These are phyloP conservation scores for Sarcophaga peregrina DNA, from an alignment of 1,140 invertebrate genomes.

Conservation along the genomic window DNA sequence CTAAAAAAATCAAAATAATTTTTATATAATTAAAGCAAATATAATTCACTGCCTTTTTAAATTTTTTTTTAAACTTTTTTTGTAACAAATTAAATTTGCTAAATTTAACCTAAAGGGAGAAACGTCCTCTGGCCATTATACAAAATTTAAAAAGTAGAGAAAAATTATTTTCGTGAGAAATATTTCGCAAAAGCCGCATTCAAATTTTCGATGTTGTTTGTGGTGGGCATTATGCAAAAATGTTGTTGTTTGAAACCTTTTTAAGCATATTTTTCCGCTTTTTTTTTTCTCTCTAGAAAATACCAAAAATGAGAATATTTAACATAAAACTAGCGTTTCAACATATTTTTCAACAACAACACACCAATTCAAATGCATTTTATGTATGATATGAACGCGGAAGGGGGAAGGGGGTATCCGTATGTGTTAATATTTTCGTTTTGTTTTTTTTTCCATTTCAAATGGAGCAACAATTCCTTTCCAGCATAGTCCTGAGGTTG, in stretches of 20 bases:
- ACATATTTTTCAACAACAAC: conserved; percentile 10
- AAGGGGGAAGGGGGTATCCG: too few species aligned
- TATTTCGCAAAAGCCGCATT: conserved; percentile 25
- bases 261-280: background rate
- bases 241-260: conserved; percentile 20
- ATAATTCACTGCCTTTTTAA: too few species aligned
- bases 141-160: too few species aligned
- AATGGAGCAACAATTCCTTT: background rate
- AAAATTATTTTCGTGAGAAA: background rate
- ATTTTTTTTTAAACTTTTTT: too few species aligned
- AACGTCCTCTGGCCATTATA: too few species aligned
- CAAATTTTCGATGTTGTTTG: conserved; percentile 38
- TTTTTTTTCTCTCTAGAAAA: background rate
- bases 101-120: too few species aligned
- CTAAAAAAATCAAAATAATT: background rate
- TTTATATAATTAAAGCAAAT: too few species aligned
- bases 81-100: too few species aligned
- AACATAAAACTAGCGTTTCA: conserved; percentile 27
- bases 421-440: too few species aligned
- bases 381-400: background rate
- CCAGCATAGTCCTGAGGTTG: background rate
- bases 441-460: too few species aligned
- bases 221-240: conserved; percentile 37
- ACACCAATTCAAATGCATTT: background rate
- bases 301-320: conserved; percentile 1